Percentiles rank a stretch among this genome's conserved stretches.
Evolutionary conservation across 1,140 invertebrate genomes (phyloP).

Genomic region (Chelonus insularis): DNA sequence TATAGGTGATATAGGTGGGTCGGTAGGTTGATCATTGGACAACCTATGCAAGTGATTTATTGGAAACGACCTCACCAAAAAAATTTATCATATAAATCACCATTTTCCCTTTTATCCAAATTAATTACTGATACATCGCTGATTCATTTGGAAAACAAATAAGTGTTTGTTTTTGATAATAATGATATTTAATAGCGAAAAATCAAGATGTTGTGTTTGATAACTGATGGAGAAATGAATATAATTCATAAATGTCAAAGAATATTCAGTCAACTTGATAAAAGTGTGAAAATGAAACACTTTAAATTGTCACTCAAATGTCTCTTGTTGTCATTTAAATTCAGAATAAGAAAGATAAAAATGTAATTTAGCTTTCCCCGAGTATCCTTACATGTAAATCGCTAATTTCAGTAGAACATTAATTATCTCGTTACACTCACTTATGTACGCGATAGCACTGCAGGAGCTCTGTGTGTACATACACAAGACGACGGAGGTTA

Average conservation of each 20-base stretch:
- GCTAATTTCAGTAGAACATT: conserved; percentile 53
- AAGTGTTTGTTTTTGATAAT: neutral
- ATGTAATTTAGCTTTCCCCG: no score
- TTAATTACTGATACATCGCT: neutral
- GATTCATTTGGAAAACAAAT: neutral
- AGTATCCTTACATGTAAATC: conserved; percentile 50
- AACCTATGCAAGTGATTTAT: conserved; percentile 8
- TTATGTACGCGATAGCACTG: neutral
- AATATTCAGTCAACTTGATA: no score
- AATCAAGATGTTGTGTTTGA: neutral
- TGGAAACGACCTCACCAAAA: neutral
- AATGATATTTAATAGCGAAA: neutral
- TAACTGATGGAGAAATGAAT: neutral
- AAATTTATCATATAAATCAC: no score
- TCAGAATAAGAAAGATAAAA: neutral
- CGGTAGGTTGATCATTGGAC: conserved; percentile 20
- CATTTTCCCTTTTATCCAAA: neutral
- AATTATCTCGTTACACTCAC: conserved; percentile 52
- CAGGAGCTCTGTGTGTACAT: no score
- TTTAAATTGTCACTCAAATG: no score
- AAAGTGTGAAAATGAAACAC: no score
- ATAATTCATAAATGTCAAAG: neutral
- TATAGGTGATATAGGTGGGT: conserved; percentile 11
- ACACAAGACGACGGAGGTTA: no score
- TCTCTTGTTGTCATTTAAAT: neutral